These are phyloP conservation scores for Crotalus viridis DNA, from an alignment of 2,113 vertebrate genomes.

Conservation along the genomic window DNA sequence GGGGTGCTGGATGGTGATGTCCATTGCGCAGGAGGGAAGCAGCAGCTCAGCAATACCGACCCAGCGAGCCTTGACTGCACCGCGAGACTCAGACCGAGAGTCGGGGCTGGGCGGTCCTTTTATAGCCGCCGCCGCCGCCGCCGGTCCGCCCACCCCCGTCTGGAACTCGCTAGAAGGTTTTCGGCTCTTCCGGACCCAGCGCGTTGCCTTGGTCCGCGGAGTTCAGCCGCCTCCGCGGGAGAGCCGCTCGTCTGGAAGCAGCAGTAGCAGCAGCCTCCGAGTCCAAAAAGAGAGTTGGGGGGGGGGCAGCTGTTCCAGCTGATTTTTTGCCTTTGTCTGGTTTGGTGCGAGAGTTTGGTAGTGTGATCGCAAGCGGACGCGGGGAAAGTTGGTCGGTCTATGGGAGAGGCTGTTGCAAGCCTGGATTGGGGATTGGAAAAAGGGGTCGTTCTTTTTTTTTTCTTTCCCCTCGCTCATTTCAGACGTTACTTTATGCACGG, in stretches of 20 bases:
- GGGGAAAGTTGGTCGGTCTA: neutral
- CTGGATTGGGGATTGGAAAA: neutral
- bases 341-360: neutral
- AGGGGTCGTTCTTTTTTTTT: neutral
- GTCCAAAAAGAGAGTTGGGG: neutral
- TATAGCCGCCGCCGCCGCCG: neutral
- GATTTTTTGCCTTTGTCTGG: neutral
- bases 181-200: neutral
- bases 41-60: neutral
- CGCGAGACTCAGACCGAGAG: neutral
- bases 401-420: neutral
- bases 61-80: too few species aligned
- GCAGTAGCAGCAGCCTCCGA: neutral
- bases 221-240: neutral
- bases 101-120: neutral
- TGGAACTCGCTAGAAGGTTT: neutral
- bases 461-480: neutral
- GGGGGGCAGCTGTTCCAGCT: neutral
- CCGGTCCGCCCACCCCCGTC: neutral
- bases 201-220: neutral
- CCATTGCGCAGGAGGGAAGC: conserved; percentile 71
- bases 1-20: conserved; percentile 84
- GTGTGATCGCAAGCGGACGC: neutral
- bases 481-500: neutral
- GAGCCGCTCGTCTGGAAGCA: neutral